Evolutionary conservation across 2,888 invertebrate genomes (phyloP), one percentile per base, ranked within the genome.

Genomic region (Cremastobaeus sp.): DNA sequence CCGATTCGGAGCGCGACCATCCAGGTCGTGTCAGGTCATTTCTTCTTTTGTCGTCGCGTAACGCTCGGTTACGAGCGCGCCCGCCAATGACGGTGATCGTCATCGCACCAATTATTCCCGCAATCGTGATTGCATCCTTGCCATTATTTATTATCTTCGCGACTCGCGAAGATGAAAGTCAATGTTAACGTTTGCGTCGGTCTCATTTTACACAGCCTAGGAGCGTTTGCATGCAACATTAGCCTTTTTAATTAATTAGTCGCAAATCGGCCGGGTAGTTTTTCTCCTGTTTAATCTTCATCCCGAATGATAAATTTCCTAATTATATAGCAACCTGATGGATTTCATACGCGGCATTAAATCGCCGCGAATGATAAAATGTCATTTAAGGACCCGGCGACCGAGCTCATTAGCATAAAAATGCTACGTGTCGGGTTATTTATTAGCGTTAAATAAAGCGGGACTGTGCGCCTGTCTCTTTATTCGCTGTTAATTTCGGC

Each of bases 1-100:
- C 62, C 70, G 70, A 70, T 62, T 70, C 70, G 62, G 62, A 70
- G 48, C 55, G 62, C 70, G 55, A 43, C 55, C 62, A 70, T 70
- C 55, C 70, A 70, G 70, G 70, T 62, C 69, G 43, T 17, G 28
- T 20, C 62, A 32, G 70, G 62, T 62, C 62, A 55, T 70, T 62
- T 54, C 39, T 47, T 32, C 47, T 48, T 62, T 70, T 70, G 62
- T 70, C 41, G n/a, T 54, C 62, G 52, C 45, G 59, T 34, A 57
- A 66, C 66, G 68, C 59, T 60, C 52, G 52, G 59, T 60, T 69
- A 54, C 68, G 12, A 69, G 59, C 52, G 68, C 52, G 52, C 25
- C 52, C 68, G 54, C 52, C 9, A 60, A 68, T 68, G 50, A 59
- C 68, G 57, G 48, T 32, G 48, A 55, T 65, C 66, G 9, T 66